Percentiles rank a stretch among this genome's conserved stretches.
phyloP scores from a whole-genome alignment of 2,888 invertebrate species.

The Hydrotaea diabolus region DNA sequence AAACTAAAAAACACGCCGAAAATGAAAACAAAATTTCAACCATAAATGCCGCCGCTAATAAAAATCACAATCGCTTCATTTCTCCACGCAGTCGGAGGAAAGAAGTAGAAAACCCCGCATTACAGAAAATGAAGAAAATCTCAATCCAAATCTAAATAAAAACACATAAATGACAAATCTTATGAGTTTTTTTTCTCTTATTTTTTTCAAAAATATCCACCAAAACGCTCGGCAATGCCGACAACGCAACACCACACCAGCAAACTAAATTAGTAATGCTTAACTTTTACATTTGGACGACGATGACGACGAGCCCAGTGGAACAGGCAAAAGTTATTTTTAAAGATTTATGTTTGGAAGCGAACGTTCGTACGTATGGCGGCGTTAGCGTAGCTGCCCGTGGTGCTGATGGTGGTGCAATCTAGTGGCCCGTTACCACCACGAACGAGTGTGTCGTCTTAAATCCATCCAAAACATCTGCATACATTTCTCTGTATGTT shows the following conservation, averaged over 20 bases:
- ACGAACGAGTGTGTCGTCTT: no score
- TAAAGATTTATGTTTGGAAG: conserved; percentile 59
- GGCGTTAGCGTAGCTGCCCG: no score
- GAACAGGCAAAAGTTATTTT: conserved; percentile 59
- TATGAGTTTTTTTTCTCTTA: conserved; percentile 33
- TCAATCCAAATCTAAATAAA: conserved; percentile 57
- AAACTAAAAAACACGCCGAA: conserved; percentile 31
- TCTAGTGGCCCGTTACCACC: no score
- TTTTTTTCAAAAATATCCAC: conserved; percentile 14
- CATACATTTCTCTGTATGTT: conserved; percentile 7
- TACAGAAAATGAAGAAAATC: conserved; percentile 32
- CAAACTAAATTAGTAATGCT: conserved; percentile 56
- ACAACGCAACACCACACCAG: conserved; percentile 32
- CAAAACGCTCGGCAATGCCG: neutral
- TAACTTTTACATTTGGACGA: conserved; percentile 47
- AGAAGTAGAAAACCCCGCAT: neutral
- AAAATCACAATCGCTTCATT: conserved; percentile 46
- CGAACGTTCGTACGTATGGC: conserved; percentile 47
- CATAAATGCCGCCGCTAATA: conserved; percentile 63
- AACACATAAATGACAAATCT: conserved; percentile 63
- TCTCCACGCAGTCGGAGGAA: neutral
- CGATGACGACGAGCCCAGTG: conserved; percentile 1
- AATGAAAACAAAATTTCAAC: conserved; percentile 31
- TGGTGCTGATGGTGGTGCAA: neutral
- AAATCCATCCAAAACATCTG: conserved; percentile 47